Conservation (phyloP, 2,113 vertebrate species). For the Etia nguti region DNA sequence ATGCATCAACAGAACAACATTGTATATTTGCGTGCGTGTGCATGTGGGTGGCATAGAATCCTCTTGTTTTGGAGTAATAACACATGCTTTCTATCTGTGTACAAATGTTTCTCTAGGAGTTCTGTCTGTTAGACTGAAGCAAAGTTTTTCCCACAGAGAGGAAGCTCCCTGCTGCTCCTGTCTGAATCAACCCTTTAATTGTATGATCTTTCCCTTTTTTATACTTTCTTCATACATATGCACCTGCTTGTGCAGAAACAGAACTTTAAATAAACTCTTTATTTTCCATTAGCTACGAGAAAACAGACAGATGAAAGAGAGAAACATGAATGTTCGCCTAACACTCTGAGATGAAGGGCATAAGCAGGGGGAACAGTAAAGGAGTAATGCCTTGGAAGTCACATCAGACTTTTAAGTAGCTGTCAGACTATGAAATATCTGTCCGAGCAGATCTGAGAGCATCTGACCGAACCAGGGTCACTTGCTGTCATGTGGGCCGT, state of each 20-base stretch:
- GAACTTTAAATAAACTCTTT: constrained; percentile 2
- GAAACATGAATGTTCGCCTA: constrained; percentile 4
- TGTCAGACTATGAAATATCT: constrained; percentile 30
- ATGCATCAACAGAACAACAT: background rate
- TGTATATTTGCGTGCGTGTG: background rate
- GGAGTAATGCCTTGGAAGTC: background rate
- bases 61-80: background rate
- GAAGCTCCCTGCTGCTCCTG: background rate
- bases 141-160: constrained; percentile 2
- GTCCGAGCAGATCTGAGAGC: constrained; percentile 25
- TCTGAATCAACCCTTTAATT: background rate
- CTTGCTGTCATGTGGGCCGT: background rate
- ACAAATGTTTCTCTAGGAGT: background rate
- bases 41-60: background rate
- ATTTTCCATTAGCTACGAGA: background rate
- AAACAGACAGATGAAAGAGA: constrained; percentile 5
- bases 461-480: constrained; percentile 16
- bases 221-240: background rate
- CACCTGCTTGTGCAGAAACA: background rate
- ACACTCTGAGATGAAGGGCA: constrained; percentile 2
- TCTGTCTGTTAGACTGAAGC: background rate
- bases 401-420: constrained; percentile 27
- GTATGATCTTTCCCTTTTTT: background rate
- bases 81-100: background rate
- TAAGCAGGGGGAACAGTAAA: background rate